Evolutionary conservation across 1,140 invertebrate genomes (phyloP), one percentile per base, ranked within the genome.

Genomic region (Phocides pigmalion): DNA sequence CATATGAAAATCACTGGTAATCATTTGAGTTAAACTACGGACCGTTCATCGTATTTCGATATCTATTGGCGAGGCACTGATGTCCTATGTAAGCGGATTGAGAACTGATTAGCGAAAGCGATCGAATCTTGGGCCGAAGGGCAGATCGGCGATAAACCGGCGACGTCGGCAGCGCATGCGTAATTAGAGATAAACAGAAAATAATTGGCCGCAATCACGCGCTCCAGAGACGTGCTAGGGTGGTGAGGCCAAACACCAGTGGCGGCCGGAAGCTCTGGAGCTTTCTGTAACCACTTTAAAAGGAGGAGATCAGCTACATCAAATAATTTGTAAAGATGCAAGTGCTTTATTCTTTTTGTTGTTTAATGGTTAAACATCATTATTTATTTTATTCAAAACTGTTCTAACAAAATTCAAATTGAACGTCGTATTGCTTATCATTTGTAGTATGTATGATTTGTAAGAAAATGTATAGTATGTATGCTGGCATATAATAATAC

Each of bases 151-250:
- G 87, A 89, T 89, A 87, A 89, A 72, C 49, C 74, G 73, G 62
- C 80, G 72, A 85, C 84, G 83, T 85, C 81, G 80, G 84, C 84
- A 84, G 87, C 80, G 85, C 81, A 89, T 89, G 81, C 85, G 85
- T 91, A 91, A 91, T 91, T 91, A 91, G 88, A 89, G 85, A 88
- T 87, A 89, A 89, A 91, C 88, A 86, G 84, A 90, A 90, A 90
- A 89, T 90, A 90, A 90, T 90, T 90, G 88, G 88, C 87, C 78
- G 69, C 83, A 82, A 90, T 89, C 88, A 88, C 79, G 81, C 74
- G 81, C 76, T 76, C 83, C 77, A 66, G 68, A 76, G 78, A 83
- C 82, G 81, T 84, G 83, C 79, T 68, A 53, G 72, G 77, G 72
- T 72, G 75, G 79, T n/a, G n/a, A n/a, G n/a, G n/a, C n/a, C n/a